Conservation (phyloP, 2,797 vertebrate genomes). For the Melanotaenia parkinsoni region DNA sequence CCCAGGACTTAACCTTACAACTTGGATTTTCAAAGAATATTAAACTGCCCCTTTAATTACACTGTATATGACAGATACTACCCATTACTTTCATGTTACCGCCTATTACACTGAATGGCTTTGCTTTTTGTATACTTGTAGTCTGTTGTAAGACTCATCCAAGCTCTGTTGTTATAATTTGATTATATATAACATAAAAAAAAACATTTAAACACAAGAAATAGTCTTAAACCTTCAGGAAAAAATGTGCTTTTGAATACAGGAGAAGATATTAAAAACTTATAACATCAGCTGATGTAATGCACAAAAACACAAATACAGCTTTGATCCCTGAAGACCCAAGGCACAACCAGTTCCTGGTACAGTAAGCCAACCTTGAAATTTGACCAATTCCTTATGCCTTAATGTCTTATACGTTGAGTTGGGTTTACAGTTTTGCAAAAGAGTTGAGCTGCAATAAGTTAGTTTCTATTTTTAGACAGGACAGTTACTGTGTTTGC, state of each 20-base stretch:
- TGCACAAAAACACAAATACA: not conserved
- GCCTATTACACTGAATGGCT: not conserved
- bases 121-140: not conserved
- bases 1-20: not conserved
- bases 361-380: not conserved
- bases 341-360: not conserved
- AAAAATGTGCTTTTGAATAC: not conserved
- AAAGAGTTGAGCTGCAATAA: not conserved
- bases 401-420: not conserved
- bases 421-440: not conserved
- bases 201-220: not conserved
- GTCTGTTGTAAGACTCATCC: not conserved
- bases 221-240: not conserved
- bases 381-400: not conserved
- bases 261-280: not conserved
- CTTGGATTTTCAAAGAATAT: not conserved
- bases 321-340: not conserved
- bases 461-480: not conserved
- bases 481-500: slow-evolving; percentile 13
- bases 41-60: not conserved
- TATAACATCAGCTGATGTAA: not conserved
- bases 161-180: not conserved
- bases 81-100: not conserved
- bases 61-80: not conserved
- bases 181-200: not conserved